Evolutionary conservation across 2,797 vertebrate genomes (phyloP).

Genomic region (Pteronotus mesoamericanus): DNA sequence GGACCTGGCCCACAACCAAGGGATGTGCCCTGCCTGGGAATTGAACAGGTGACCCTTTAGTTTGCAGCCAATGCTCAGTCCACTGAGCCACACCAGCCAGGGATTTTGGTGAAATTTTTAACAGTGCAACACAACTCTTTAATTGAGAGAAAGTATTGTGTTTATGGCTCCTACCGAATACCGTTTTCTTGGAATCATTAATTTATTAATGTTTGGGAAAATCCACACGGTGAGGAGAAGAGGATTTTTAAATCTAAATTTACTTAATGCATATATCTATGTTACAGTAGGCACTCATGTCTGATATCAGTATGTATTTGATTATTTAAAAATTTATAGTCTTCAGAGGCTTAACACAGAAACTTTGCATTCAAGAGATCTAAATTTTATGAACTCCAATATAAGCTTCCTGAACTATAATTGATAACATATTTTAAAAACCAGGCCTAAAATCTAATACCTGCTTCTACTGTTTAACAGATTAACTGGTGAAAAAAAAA

Average conservation of each 20-base stretch:
- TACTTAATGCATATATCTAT: background rate
- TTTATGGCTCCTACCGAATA: background rate
- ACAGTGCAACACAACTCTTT: background rate
- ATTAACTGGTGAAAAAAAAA: background rate
- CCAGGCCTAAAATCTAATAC: background rate
- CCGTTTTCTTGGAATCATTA: background rate
- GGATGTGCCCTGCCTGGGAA: no score
- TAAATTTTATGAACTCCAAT: background rate
- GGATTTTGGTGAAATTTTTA: no score
- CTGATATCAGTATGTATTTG: background rate
- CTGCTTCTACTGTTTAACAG: background rate
- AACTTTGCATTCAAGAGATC: background rate
- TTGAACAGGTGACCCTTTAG: no score
- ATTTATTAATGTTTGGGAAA: background rate
- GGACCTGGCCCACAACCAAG: no score
- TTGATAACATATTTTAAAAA: background rate
- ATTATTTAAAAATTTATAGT: background rate
- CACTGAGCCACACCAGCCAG: no score
- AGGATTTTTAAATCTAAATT: background rate
- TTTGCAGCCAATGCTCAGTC: no score
- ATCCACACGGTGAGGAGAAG: background rate
- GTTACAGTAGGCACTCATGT: background rate
- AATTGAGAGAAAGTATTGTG: background rate
- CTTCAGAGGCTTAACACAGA: background rate
- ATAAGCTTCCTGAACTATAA: background rate